Conservation (phyloP, 2,797 vertebrate species). For the Caiman crocodilus region DNA sequence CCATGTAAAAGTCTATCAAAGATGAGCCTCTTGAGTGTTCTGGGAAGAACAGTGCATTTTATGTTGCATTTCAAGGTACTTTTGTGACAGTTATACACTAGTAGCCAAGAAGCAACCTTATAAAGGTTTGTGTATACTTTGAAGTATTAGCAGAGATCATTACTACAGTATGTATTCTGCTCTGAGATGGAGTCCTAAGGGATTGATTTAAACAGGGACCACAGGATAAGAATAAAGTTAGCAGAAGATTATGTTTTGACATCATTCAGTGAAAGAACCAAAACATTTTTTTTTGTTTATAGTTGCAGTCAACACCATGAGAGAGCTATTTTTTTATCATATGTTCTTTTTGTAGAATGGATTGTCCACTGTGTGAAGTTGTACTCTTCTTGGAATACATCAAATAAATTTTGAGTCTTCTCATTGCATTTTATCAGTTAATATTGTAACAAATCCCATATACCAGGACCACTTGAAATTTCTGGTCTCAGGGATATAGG, state of each 20-base stretch:
- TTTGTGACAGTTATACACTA: not conserved
- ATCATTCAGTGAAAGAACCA: not conserved
- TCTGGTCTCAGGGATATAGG: not conserved
- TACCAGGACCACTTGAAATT: conserved; percentile 19
- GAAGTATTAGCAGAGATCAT: not conserved
- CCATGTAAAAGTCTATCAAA: conserved; percentile 18
- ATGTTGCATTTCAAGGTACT: conserved; percentile 48
- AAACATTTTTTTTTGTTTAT: not conserved
- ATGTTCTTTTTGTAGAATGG: not conserved
- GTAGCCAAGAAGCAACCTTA: not conserved
- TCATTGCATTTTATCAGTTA: not conserved
- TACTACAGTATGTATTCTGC: not conserved
- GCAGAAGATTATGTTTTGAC: not conserved
- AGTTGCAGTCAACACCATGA: not conserved
- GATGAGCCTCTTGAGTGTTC: not conserved
- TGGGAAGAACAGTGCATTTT: conserved; percentile 6
- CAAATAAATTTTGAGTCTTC: not conserved
- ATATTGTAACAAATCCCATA: conserved; percentile 4
- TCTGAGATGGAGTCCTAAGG: not conserved
- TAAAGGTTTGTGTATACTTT: not conserved
- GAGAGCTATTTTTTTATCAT: not conserved
- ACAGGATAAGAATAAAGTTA: not conserved
- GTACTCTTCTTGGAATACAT: not conserved
- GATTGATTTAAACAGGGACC: not conserved
- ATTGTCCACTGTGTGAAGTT: not conserved